A percentile compares a stretch with the other conserved stretches of the same genome.
phyloP scores from a whole-genome alignment of 2,888 invertebrate species.

The Plagodis dolabraria region DNA sequence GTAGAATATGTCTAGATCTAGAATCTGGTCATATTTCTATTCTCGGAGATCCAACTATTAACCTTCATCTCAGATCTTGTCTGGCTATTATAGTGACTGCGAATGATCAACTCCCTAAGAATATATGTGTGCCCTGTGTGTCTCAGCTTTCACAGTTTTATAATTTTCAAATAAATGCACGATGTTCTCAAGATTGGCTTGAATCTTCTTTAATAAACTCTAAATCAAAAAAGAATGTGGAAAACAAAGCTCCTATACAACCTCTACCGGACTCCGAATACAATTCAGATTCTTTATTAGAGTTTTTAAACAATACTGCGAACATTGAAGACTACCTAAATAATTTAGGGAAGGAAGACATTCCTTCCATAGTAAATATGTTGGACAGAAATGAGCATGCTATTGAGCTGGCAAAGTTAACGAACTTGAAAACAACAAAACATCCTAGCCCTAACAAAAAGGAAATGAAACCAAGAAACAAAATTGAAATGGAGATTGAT shows the following conservation, averaged over 20 bases:
- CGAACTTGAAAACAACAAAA: conserved; percentile 55
- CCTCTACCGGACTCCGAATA: conserved; percentile 78
- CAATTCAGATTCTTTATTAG: conserved; percentile 76
- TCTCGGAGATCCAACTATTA: conserved; percentile 66
- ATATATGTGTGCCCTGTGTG: conserved; percentile 69
- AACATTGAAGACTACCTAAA: conserved; percentile 77
- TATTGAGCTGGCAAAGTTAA: conserved; percentile 48
- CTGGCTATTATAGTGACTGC: conserved; percentile 60
- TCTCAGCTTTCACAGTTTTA: conserved; percentile 72
- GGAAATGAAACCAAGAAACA: conserved; percentile 49
- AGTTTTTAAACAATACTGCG: conserved; percentile 77
- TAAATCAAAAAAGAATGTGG: conserved; percentile 59
- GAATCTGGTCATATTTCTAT: conserved; percentile 69
- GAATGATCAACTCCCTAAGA: conserved; percentile 68
- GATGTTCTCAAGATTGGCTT: conserved; percentile 77
- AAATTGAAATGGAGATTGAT: conserved; percentile 71
- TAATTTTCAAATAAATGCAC: conserved; percentile 75
- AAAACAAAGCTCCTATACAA: conserved; percentile 67
- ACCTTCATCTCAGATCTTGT: conserved; percentile 72
- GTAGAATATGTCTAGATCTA: conserved; percentile 72
- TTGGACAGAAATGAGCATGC: conserved; percentile 68
- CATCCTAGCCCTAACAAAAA: conserved; percentile 66
- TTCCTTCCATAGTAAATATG: conserved; percentile 75
- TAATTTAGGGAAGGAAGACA: conserved; percentile 76
- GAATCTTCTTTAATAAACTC: conserved; percentile 62